Evolutionary conservation across 2,888 invertebrate species (phyloP).

Genomic region (Camponotus fellah): DNA sequence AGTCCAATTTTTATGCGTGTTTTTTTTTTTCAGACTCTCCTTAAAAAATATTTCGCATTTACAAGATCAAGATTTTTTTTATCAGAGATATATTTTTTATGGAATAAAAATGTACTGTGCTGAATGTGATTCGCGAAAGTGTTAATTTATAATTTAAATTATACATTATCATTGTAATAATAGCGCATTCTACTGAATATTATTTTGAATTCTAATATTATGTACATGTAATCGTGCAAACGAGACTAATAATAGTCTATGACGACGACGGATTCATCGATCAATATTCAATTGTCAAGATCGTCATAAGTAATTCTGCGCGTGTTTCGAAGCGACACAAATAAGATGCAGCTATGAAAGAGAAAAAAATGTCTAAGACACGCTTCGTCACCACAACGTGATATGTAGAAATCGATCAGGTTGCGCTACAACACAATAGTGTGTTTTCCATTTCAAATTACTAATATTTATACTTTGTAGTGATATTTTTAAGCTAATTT

Average conservation of each 20-base stretch:
- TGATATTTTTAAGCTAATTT: constrained; percentile 77
- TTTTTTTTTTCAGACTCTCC: constrained; percentile 18
- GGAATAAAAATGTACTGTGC: not conserved
- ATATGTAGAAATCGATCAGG: constrained; percentile 68
- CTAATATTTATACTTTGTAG: constrained; percentile 69
- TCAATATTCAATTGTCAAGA: constrained; percentile 12
- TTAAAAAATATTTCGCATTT: constrained; percentile 9
- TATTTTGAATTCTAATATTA: constrained; percentile 13
- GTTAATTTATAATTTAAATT: constrained; percentile 18
- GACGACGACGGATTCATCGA: not conserved
- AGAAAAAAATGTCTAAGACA: constrained; percentile 7
- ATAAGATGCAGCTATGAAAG: constrained; percentile 1
- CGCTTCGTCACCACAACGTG: constrained; percentile 15
- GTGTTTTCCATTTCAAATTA: constrained; percentile 58
- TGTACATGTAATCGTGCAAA: not conserved
- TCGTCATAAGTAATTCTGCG: constrained; percentile 5
- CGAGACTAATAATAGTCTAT: constrained; percentile 7
- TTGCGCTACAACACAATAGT: constrained; percentile 73
- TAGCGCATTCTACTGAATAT: not conserved
- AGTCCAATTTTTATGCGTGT: not conserved
- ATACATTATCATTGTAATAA: not conserved
- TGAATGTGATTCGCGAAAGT: not conserved
- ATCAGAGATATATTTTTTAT: not conserved
- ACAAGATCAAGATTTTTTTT: constrained; percentile 4
- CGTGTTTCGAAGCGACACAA: not conserved